Conservation (phyloP, 2,113 vertebrate species). For the Zootoca vivipara region DNA sequence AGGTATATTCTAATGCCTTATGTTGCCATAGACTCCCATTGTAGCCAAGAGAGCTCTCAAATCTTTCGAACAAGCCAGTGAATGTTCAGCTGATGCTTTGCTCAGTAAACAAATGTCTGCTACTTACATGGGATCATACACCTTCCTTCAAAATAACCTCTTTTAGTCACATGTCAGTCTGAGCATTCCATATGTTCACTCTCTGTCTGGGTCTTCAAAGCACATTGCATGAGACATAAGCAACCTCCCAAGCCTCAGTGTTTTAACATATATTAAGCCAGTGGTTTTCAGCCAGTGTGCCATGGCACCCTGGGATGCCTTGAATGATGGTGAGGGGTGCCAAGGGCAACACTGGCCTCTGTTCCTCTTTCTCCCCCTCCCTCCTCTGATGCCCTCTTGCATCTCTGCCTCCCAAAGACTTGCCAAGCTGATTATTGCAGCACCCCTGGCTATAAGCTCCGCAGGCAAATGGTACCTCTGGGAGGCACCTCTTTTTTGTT, state of each 20-base stretch:
- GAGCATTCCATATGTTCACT: not conserved
- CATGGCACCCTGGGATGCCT: too few relatives aligned
- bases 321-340: too few relatives aligned
- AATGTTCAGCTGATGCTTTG: not conserved
- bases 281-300: too few relatives aligned
- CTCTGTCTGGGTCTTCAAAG: conserved; percentile 1
- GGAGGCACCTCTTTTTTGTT: too few relatives aligned
- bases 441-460: too few relatives aligned
- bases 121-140: not conserved
- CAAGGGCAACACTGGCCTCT: too few relatives aligned
- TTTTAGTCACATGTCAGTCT: not conserved
- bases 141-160: not conserved
- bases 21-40: not conserved
- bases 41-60: not conserved
- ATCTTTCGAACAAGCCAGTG: not conserved
- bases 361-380: too few relatives aligned
- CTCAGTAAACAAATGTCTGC: not conserved
- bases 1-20: not conserved
- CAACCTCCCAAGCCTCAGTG: not conserved
- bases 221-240: not conserved
- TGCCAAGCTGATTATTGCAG: too few relatives aligned
- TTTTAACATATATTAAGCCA: not conserved
- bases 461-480: too few relatives aligned
- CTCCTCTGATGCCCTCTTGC: too few relatives aligned
- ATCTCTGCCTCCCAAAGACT: too few relatives aligned